These are phyloP conservation scores for Pterobdella sp. DNA, from an alignment of 2,888 invertebrate species.

Conservation along the genomic window DNA sequence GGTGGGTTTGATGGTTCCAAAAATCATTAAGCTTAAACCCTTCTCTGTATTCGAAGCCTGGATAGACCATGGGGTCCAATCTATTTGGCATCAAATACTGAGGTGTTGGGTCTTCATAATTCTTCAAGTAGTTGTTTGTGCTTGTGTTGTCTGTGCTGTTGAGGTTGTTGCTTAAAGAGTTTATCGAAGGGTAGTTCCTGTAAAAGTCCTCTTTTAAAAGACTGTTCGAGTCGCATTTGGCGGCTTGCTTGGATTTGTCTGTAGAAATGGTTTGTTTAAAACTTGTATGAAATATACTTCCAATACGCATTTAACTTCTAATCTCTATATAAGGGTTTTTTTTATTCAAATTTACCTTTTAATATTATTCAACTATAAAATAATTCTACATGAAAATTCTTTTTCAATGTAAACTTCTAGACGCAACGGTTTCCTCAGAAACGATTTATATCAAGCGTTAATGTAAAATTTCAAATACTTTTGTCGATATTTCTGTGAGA, in stretches of 20 bases:
- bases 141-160: neutral
- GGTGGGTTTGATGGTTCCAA: neutral
- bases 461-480: no score
- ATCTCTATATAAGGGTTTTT: no score
- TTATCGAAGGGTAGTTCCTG: neutral
- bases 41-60: neutral
- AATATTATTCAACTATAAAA: no score
- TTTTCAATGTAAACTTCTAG: no score
- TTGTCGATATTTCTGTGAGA: no score
- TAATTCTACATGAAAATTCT: no score
- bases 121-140: neutral
- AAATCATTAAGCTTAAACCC: neutral
- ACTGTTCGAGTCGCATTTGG: neutral
- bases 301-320: no score
- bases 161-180: neutral
- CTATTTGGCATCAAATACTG: neutral
- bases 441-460: no score
- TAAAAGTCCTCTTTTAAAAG: neutral
- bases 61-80: neutral
- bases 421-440: no score
- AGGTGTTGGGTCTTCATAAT: neutral
- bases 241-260: constrained; percentile 4
- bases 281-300: no score
- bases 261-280: no score
- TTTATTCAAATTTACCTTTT: no score